Percentiles rank a stretch among this genome's conserved stretches.
phyloP scores from a whole-genome alignment of 2,797 vertebrate species.

The Malurus splendens region DNA sequence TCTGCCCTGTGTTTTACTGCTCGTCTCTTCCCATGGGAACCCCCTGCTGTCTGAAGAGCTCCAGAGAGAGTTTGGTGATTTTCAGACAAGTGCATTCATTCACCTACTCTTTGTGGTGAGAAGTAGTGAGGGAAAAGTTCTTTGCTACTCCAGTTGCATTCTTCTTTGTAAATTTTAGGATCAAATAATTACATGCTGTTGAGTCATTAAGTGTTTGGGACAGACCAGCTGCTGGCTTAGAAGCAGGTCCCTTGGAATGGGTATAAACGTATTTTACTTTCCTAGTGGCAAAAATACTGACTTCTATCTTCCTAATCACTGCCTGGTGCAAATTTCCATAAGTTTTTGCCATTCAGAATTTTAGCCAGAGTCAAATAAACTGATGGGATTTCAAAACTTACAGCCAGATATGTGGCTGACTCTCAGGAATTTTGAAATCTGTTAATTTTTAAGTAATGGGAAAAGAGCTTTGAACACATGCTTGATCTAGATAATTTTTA shows the following conservation, averaged over 20 bases:
- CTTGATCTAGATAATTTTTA: neutral
- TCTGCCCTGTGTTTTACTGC: neutral
- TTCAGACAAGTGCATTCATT: neutral
- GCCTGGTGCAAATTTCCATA: neutral
- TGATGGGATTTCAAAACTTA: neutral
- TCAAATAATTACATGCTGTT: neutral
- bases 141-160: neutral
- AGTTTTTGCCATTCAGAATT: neutral
- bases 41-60: neutral
- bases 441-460: neutral
- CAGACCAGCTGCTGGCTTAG: neutral
- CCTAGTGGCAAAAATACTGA: neutral
- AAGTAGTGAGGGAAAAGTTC: neutral
- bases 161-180: neutral
- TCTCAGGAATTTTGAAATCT: neutral
- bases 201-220: neutral
- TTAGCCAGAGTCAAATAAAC: neutral
- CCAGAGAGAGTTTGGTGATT: neutral
- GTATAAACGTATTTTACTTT: neutral
- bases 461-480: neutral
- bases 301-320: neutral
- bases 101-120: neutral
- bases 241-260: neutral
- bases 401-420: neutral
- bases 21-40: conserved; percentile 27